These are phyloP conservation scores for Drosophila siamana DNA, from an alignment of 2,888 invertebrate genomes.

Conservation along the genomic window DNA sequence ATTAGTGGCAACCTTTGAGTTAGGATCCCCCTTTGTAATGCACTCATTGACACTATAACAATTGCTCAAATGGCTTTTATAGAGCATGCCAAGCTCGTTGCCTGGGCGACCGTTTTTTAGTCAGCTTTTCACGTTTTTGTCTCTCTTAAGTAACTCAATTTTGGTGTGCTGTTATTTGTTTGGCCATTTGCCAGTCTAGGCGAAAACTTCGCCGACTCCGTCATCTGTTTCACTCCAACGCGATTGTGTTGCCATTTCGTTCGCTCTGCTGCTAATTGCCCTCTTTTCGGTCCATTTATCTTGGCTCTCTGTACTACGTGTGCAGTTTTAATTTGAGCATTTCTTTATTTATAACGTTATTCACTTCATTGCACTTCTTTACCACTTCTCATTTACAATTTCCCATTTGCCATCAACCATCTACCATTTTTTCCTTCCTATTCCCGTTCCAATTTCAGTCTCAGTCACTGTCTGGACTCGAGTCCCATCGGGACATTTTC, in stretches of 20 bases:
- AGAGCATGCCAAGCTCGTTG: constrained; percentile 23
- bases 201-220: constrained; percentile 35
- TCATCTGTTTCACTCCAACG: constrained; percentile 26
- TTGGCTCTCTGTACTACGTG: constrained; percentile 34
- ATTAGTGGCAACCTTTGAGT: neutral
- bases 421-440: too few species aligned
- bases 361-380: constrained; percentile 64
- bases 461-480: constrained; percentile 21
- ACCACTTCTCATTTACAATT: constrained; percentile 4
- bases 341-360: constrained; percentile 72
- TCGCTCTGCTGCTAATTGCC: constrained; percentile 45
- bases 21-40: neutral
- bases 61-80: constrained; percentile 5
- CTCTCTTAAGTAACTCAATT: constrained; percentile 57
- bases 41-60: neutral
- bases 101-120: neutral
- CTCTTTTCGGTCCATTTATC: constrained; percentile 51
- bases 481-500: constrained; percentile 13
- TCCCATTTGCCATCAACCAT: constrained; percentile 1
- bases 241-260: constrained; percentile 18
- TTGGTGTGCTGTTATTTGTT: constrained; percentile 35
- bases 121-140: constrained; percentile 19
- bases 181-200: constrained; percentile 48
- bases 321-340: constrained; percentile 69
- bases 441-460: neutral